Conservation (phyloP, 1,140 invertebrate species). For the Drosophila subobscura region DNA sequence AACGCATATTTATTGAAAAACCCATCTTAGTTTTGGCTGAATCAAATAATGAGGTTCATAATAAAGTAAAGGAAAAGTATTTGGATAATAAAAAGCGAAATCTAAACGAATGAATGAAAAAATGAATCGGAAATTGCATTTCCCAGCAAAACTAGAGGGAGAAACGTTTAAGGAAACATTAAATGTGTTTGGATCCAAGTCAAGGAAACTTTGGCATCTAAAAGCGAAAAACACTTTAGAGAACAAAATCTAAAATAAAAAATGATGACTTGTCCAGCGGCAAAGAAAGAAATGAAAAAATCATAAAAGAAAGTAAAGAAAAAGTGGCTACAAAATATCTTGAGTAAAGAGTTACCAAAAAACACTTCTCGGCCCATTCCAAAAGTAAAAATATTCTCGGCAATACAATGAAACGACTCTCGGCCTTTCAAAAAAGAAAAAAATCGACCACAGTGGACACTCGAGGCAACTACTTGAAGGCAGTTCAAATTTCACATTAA, state of each 20-base stretch:
- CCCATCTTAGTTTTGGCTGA: constrained; percentile 44
- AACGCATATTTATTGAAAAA: constrained; percentile 23
- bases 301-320: constrained; percentile 5
- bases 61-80: constrained; percentile 9
- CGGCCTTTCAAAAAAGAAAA: constrained; percentile 62
- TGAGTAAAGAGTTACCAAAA: constrained; percentile 1
- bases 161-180: constrained; percentile 10
- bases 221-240: constrained; percentile 37
- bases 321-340: constrained; percentile 4
- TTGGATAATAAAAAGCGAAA: constrained; percentile 19
- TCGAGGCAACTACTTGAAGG: constrained; percentile 59
- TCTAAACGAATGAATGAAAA: not conserved
- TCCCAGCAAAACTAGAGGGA: constrained; percentile 31
- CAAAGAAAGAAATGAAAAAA: constrained; percentile 19
- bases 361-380: constrained; percentile 54
- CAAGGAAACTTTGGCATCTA: constrained; percentile 47
- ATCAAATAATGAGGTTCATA: constrained; percentile 23
- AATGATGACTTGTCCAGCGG: constrained; percentile 38
- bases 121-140: constrained; percentile 26
- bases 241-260: constrained; percentile 49
- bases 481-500: constrained; percentile 49
- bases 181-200: constrained; percentile 19
- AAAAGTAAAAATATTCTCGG: constrained; percentile 44
- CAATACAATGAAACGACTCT: constrained; percentile 37
- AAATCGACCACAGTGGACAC: constrained; percentile 33